These are phyloP conservation scores for Ailurus styani DNA, from an alignment of 2,113 vertebrate species.

Conservation along the genomic window DNA sequence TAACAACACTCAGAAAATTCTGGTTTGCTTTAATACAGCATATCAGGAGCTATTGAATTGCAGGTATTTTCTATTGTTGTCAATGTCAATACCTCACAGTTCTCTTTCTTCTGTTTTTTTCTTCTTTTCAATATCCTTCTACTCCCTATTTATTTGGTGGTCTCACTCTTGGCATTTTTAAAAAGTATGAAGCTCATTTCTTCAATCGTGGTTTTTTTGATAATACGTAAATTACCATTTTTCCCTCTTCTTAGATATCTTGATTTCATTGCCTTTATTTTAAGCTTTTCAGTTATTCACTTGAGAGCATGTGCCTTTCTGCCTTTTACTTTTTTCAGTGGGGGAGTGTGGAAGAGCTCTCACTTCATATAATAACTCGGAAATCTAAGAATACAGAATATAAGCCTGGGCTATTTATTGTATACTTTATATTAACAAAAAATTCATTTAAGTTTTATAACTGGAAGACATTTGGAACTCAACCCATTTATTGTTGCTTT, in stretches of 20 bases:
- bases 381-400: neutral
- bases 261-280: neutral
- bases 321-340: neutral
- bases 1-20: neutral
- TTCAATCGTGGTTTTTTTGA: neutral
- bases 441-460: neutral
- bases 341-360: neutral
- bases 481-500: neutral
- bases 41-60: neutral
- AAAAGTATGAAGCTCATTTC: neutral
- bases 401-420: neutral
- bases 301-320: neutral
- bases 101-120: neutral
- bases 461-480: neutral
- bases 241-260: neutral
- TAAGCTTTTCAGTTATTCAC: neutral
- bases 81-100: neutral
- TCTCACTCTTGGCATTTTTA: neutral
- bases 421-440: neutral
- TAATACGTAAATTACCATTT: neutral
- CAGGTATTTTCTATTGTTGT: neutral
- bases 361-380: neutral
- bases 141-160: neutral
- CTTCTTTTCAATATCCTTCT: neutral
- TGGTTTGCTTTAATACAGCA: neutral